These are phyloP conservation scores for Drosophila teissieri DNA, from an alignment of 1,140 invertebrate genomes.

Conservation along the genomic window DNA sequence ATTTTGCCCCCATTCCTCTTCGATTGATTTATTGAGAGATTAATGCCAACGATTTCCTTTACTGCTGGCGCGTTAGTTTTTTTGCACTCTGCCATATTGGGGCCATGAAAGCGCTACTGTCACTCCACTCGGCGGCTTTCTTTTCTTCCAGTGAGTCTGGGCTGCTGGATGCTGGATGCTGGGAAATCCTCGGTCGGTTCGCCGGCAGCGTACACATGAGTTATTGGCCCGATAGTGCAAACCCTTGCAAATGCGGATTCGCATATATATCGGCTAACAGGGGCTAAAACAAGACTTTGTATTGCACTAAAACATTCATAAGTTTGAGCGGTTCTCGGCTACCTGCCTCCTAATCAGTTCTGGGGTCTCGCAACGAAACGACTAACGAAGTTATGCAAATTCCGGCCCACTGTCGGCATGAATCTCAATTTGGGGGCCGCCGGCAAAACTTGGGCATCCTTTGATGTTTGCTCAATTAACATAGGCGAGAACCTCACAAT, in stretches of 20 bases:
- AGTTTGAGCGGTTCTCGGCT: slow-evolving; percentile 9
- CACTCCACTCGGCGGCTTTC: slow-evolving; percentile 41
- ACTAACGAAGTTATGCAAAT: slow-evolving; percentile 43
- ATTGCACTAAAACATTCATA: slow-evolving; percentile 44
- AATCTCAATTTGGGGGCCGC: slow-evolving; percentile 18
- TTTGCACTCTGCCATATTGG: slow-evolving; percentile 41
- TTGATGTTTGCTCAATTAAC: slow-evolving; percentile 53
- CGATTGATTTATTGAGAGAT: slow-evolving; percentile 63
- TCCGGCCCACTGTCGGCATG: slow-evolving; percentile 13
- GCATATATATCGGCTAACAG: neutral
- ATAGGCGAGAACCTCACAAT: slow-evolving; percentile 16
- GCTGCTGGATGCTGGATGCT: slow-evolving; percentile 3
- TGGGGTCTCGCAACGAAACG: neutral
- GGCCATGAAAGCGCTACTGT: slow-evolving; percentile 43
- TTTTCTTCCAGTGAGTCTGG: slow-evolving; percentile 24
- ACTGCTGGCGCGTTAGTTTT: slow-evolving; percentile 40
- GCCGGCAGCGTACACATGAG: slow-evolving; percentile 32
- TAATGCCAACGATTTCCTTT: slow-evolving; percentile 51
- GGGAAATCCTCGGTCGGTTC: slow-evolving; percentile 1
- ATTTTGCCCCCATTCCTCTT: slow-evolving; percentile 7
- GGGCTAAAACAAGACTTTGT: slow-evolving; percentile 26
- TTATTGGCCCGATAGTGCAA: slow-evolving; percentile 48
- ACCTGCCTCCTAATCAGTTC: slow-evolving; percentile 28
- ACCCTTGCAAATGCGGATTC: slow-evolving; percentile 31
- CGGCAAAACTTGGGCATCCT: slow-evolving; percentile 15